Evolutionary conservation across 2,888 invertebrate genomes (phyloP).

Genomic region (Tetanocera ferruginea): DNA sequence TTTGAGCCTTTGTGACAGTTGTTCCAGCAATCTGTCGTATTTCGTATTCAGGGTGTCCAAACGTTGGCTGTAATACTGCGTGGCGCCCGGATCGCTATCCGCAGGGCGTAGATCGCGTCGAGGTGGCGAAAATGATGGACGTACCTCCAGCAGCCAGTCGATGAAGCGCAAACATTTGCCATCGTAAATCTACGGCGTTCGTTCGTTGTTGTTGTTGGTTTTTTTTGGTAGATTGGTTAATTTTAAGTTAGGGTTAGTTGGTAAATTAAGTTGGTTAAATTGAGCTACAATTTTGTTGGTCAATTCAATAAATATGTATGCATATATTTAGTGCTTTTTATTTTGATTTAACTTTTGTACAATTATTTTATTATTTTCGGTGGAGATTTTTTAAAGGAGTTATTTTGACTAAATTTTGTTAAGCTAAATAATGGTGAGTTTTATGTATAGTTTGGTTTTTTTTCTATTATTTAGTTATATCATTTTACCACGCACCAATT

Average conservation of each 20-base stretch:
- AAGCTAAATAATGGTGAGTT: conserved; percentile 22
- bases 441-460: conserved; percentile 20
- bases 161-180: conserved; percentile 70
- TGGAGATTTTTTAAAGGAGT: conserved; percentile 41
- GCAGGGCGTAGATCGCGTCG: conserved; percentile 67
- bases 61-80: conserved; percentile 68
- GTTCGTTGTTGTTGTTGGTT: conserved; percentile 41
- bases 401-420: conserved; percentile 11
- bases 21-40: conserved; percentile 69
- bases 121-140: conserved; percentile 70
- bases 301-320: background rate
- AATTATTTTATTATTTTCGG: conserved; percentile 45
- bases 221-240: conserved; percentile 53
- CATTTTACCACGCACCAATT: conserved; percentile 6
- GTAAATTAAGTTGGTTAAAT: conserved; percentile 58
- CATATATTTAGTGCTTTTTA: conserved; percentile 66
- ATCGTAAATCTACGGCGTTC: conserved; percentile 66
- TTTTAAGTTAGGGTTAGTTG: conserved; percentile 62
- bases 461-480: conserved; percentile 18
- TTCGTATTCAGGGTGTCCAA: conserved; percentile 69
- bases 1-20: conserved; percentile 68
- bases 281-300: conserved; percentile 37
- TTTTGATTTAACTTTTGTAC: conserved; percentile 41
- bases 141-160: conserved; percentile 69
- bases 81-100: conserved; percentile 69